Percentiles rank a stretch among this genome's conserved stretches.
Evolutionary conservation across 1,140 invertebrate genomes (phyloP).

Genomic region (Choristoneura fumiferana): DNA sequence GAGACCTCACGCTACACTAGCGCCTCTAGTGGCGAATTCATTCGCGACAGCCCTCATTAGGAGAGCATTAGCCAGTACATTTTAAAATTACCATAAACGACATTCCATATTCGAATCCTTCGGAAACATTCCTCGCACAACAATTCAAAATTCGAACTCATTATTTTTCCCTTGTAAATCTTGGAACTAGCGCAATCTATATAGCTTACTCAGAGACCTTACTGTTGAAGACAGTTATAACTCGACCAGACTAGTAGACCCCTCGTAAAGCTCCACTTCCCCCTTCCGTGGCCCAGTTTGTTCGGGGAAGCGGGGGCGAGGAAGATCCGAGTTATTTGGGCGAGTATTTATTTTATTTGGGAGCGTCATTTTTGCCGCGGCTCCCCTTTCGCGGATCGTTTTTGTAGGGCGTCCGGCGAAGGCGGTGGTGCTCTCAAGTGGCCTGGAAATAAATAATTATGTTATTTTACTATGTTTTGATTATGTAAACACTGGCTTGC

Average conservation of each 20-base stretch:
- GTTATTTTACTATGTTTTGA: conserved; percentile 12
- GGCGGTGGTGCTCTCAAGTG: conserved; percentile 42
- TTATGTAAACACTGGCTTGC: no score
- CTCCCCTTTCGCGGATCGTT: conserved; percentile 61
- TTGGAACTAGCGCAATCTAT: conserved; percentile 27
- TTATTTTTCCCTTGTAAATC: conserved; percentile 15
- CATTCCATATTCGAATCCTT: no score
- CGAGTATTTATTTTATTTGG: conserved; percentile 65
- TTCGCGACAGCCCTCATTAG: no score
- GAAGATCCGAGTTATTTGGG: conserved; percentile 37
- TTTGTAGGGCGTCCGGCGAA: conserved; percentile 54
- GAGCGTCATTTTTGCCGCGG: conserved; percentile 65
- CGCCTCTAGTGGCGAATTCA: no score
- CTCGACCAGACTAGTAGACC: conserved; percentile 35
- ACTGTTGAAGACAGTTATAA: conserved; percentile 44
- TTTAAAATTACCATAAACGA: no score
- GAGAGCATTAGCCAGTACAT: no score
- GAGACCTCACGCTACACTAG: no score
- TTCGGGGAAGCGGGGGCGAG: conserved; percentile 10
- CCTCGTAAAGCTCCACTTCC: conserved; percentile 15
- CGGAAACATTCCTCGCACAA: not conserved
- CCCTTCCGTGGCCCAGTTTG: conserved; percentile 20
- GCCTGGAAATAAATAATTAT: conserved; percentile 40
- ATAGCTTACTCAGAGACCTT: conserved; percentile 31
- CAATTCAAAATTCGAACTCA: conserved; percentile 8